Evolutionary conservation across 2,797 vertebrate species (phyloP), one percentile per base, ranked within the genome.

Genomic region (Pseudochaenichthys georgianus): DNA sequence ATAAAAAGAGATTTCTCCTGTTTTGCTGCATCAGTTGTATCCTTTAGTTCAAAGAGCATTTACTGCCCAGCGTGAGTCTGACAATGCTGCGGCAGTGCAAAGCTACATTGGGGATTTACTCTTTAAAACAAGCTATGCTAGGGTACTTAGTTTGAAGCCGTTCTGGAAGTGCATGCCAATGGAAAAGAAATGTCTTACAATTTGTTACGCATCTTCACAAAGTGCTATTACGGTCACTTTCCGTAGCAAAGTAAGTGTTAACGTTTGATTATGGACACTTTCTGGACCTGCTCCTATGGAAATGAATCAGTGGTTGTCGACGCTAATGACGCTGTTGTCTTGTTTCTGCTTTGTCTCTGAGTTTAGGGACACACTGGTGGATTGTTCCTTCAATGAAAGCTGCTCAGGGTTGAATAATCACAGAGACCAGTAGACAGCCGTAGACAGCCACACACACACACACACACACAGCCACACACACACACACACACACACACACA

Each of bases 351-450:
- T 61, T 69, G 59, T 58, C 52, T 61, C 70, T 28, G 38, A 50
- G 47, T 13, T 78, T 31, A 54, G 43, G 53, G 16, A 50, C n/a
- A 70, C n/a, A 43, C 17, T n/a, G 53, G 41, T 63, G 66, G 61
- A 70, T 64, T 74, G 58, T 42, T 87, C 12, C 43, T 77, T 68
- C 62, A 74, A 48, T 64, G 51, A 68, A 43, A 73, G 16, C 19
- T 13, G 8, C 65, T 50, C 61, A 31, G 43, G 46, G 53, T 51
- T 69, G 61, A 80, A 57, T 48, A 75, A 73, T 78, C 64, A 65
- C 50, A 58, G n/a, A 82, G 65, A 67, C 21, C 13, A n/a, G 54
- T 23, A 53, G 52, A 67, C 64, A n/a, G n/a, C n/a, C n/a, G n/a
- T n/a, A n/a, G n/a, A n/a, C n/a, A n/a, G n/a, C n/a, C 68, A 75